Conservation (phyloP, 2,113 vertebrate genomes). For the Notarius quadriscutis region DNA sequence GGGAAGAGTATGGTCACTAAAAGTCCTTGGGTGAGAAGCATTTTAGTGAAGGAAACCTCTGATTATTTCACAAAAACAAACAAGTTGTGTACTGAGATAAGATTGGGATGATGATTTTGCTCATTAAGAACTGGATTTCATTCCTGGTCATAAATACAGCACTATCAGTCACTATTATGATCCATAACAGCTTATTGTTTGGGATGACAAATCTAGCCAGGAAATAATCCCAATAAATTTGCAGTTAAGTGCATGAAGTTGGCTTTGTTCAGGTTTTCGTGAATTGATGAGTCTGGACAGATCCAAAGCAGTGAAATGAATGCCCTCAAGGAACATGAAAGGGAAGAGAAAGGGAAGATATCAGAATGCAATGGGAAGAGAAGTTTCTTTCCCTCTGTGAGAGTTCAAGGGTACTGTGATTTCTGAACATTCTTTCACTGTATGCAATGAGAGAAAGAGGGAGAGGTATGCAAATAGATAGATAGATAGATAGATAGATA, state of each 20-base stretch:
- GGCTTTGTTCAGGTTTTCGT: constrained; percentile 43
- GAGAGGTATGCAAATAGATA: background rate
- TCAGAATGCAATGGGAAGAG: constrained; percentile 1
- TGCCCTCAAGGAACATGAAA: constrained; percentile 42
- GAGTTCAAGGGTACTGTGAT: constrained; percentile 29
- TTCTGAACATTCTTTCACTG: constrained; percentile 53
- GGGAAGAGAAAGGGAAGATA: background rate
- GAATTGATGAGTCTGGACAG: constrained; percentile 36
- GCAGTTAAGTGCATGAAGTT: constrained; percentile 51
- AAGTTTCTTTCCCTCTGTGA: constrained; percentile 60
- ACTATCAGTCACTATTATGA: background rate
- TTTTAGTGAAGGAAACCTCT: background rate
- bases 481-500: constrained; percentile 17
- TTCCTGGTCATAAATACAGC: background rate
- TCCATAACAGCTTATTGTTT: background rate
- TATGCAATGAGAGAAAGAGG: constrained; percentile 14
- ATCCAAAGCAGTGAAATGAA: constrained; percentile 47
- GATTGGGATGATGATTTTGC: background rate
- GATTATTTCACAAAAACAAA: background rate
- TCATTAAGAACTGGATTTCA: background rate
- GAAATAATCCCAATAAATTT: constrained; percentile 60
- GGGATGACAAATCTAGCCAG: background rate
- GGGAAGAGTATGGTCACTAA: background rate
- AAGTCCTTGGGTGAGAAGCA: background rate
- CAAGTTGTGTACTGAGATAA: constrained; percentile 7